These are phyloP conservation scores for Hirtodrosophila cameraria DNA, from an alignment of 2,888 invertebrate species.

Conservation along the genomic window DNA sequence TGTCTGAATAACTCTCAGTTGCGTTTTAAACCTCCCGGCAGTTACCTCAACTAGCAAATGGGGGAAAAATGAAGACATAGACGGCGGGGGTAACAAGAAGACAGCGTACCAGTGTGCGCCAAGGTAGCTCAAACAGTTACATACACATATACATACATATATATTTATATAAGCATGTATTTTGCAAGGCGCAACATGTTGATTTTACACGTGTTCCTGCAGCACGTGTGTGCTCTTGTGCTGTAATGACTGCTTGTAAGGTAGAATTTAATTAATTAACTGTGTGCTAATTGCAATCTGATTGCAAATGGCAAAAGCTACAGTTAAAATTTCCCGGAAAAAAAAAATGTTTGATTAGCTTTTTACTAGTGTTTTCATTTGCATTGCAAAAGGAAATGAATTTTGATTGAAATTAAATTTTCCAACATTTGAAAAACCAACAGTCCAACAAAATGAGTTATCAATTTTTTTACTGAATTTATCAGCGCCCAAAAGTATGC, in stretches of 20 bases:
- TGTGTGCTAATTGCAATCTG: slow-evolving; percentile 68
- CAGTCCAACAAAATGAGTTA: too few species aligned
- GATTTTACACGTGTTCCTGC: slow-evolving; percentile 68
- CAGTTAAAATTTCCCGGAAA: slow-evolving; percentile 14
- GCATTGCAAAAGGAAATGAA: slow-evolving; percentile 13
- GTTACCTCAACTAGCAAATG: slow-evolving; percentile 25
- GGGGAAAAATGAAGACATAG: slow-evolving; percentile 34
- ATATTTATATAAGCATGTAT: slow-evolving; percentile 1
- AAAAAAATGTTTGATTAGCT: slow-evolving; percentile 1
- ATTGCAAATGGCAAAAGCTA: slow-evolving; percentile 49
- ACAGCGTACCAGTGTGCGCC: background rate
- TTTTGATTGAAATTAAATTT: slow-evolving; percentile 2
- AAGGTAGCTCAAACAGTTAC: slow-evolving; percentile 13
- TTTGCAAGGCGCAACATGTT: slow-evolving; percentile 65
- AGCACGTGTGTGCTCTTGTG: slow-evolving; percentile 24
- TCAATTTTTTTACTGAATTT: too few species aligned
- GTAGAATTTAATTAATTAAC: slow-evolving; percentile 71
- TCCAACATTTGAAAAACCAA: background rate
- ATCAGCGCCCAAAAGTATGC: slow-evolving; percentile 22
- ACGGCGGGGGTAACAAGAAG: background rate
- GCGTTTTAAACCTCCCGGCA: slow-evolving; percentile 37
- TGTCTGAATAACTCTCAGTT: slow-evolving; percentile 47
- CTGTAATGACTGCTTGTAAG: slow-evolving; percentile 30
- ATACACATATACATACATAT: background rate
- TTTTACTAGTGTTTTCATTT: background rate